Evolutionary conservation across 2,113 vertebrate species (phyloP).

Genomic region (Felis chaus): DNA sequence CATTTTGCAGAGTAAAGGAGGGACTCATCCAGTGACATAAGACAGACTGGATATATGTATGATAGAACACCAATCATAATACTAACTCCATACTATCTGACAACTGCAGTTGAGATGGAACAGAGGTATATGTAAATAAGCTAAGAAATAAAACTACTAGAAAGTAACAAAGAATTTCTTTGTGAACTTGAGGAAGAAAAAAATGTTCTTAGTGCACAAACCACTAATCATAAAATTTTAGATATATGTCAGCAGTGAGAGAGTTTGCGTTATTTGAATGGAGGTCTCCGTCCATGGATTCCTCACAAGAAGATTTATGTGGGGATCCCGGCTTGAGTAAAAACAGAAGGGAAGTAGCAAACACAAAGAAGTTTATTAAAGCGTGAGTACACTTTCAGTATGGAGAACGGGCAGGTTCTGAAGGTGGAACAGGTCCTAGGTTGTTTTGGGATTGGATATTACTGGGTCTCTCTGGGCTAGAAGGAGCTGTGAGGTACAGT

Average conservation of each 20-base stretch:
- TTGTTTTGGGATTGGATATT: background rate
- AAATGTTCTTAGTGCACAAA: background rate
- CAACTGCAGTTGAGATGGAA: background rate
- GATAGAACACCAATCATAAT: background rate
- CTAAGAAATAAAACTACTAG: background rate
- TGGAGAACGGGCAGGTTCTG: too few species aligned
- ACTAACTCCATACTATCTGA: background rate
- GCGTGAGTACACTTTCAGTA: background rate
- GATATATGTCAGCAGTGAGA: background rate
- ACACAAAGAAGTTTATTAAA: background rate
- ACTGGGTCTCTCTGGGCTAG: background rate
- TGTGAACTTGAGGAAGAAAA: background rate
- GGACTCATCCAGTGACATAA: background rate
- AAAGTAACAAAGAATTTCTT: background rate
- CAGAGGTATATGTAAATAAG: background rate
- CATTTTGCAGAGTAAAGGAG: background rate
- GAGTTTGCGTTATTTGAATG: background rate
- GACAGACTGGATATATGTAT: background rate
- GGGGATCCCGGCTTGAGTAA: background rate
- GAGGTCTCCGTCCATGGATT: background rate
- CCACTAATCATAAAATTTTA: background rate
- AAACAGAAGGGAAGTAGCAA: background rate
- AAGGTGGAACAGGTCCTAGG: background rate
- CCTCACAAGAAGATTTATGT: background rate
- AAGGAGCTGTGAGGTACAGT: background rate